Conservation (phyloP, 2,888 invertebrate genomes). For the Ligdia adustata region DNA sequence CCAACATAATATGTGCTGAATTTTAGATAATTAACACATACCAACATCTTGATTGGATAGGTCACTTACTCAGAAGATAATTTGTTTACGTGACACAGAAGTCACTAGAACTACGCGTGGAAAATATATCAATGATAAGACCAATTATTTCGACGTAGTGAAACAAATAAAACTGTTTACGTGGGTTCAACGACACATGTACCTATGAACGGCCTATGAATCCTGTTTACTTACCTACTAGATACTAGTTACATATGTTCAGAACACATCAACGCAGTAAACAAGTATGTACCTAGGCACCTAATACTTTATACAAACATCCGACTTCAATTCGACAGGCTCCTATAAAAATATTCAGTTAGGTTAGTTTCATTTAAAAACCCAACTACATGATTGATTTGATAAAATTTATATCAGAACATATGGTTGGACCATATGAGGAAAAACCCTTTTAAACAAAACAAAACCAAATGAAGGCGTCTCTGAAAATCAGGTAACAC, state of each 20-base stretch:
- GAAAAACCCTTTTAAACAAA: too few relatives aligned
- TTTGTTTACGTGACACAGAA: conserved; percentile 23
- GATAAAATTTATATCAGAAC: too few relatives aligned
- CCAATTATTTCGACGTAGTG: conserved; percentile 30
- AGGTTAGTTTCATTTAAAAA: too few relatives aligned
- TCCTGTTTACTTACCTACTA: conserved; percentile 48
- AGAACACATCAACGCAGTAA: neutral
- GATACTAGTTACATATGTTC: neutral
- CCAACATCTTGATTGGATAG: conserved; percentile 1
- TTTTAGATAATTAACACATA: too few relatives aligned
- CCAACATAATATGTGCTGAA: too few relatives aligned
- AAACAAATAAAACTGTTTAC: conserved; percentile 24
- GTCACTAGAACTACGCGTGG: conserved; percentile 17
- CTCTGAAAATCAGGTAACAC: too few relatives aligned
- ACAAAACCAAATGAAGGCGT: too few relatives aligned
- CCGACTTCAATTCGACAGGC: too few relatives aligned
- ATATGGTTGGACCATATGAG: too few relatives aligned
- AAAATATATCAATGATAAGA: conserved; percentile 29
- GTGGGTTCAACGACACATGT: conserved; percentile 49
- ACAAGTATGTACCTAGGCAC: neutral
- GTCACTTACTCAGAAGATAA: conserved; percentile 6
- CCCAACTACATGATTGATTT: too few relatives aligned
- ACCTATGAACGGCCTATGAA: conserved; percentile 38
- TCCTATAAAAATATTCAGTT: too few relatives aligned
- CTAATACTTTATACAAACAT: too few relatives aligned